Percentiles rank a stretch among this genome's conserved stretches.
These are phyloP conservation scores for Alouatta palliata DNA, from an alignment of 2,113 vertebrate genomes.

Conservation along the genomic window DNA sequence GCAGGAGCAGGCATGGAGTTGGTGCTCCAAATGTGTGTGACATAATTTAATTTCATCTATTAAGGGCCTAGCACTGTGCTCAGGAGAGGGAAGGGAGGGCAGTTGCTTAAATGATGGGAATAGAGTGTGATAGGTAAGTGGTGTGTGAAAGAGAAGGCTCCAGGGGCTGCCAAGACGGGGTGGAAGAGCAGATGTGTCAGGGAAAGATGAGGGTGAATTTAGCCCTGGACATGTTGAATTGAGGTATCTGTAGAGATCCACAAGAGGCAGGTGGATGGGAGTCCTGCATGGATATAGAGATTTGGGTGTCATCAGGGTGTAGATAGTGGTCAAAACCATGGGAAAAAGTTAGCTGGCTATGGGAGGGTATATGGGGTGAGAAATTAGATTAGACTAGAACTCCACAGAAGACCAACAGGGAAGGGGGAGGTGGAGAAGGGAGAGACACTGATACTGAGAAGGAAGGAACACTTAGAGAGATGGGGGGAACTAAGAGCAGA, in stretches of 20 bases:
- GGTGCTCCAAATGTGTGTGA: constrained; percentile 3
- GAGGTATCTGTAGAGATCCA: background rate
- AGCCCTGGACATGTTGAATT: background rate
- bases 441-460: background rate
- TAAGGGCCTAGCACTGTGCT: background rate
- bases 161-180: background rate
- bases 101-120: background rate
- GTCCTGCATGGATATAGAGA: background rate
- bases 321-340: constrained; percentile 18
- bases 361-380: background rate
- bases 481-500: background rate
- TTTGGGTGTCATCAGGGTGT: background rate
- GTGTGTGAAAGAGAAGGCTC: background rate
- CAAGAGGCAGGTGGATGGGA: background rate
- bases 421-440: background rate
- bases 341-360: background rate
- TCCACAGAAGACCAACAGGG: background rate
- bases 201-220: background rate
- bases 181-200: background rate
- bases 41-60: background rate
- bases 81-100: background rate
- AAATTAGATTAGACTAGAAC: background rate
- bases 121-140: background rate
- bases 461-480: background rate
- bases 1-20: background rate